Evolutionary conservation across 2,113 vertebrate genomes (phyloP).

Genomic region (Colinus virginianus): DNA sequence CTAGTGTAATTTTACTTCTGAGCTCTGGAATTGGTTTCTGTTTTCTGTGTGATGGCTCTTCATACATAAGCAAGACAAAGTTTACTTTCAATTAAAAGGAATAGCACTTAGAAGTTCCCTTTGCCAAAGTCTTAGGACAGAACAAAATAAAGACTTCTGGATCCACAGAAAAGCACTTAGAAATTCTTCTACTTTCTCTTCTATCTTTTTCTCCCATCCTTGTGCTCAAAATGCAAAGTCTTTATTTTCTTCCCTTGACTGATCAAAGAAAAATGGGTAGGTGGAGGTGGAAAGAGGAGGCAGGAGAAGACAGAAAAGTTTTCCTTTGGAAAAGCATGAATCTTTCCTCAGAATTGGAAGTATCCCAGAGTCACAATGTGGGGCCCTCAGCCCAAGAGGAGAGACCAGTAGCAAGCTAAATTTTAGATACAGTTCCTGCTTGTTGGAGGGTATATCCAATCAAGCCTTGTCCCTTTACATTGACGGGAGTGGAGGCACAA

Average conservation of each 20-base stretch:
- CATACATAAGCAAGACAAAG: background rate
- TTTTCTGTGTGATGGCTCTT: background rate
- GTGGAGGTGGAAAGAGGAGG: background rate
- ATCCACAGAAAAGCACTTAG: background rate
- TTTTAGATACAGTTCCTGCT: background rate
- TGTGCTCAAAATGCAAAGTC: conserved; percentile 33
- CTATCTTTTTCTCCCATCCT: background rate
- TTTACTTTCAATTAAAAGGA: conserved; percentile 15
- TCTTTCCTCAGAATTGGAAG: background rate
- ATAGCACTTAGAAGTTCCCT: background rate
- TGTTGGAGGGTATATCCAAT: background rate
- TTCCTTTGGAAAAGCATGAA: background rate
- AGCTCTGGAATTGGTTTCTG: background rate
- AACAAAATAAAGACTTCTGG: conserved; percentile 25
- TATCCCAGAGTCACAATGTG: conserved; percentile 5
- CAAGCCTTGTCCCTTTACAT: background rate
- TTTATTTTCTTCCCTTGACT: conserved; percentile 47
- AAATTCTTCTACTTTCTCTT: background rate
- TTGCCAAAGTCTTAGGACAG: background rate
- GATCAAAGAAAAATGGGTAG: conserved; percentile 33
- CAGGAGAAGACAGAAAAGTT: background rate
- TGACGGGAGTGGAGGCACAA: background rate
- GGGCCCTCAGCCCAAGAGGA: background rate
- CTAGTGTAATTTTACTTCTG: background rate
- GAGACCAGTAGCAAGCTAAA: background rate